Conservation (phyloP, 2,113 vertebrate species). For the Alexandromys fortis region DNA sequence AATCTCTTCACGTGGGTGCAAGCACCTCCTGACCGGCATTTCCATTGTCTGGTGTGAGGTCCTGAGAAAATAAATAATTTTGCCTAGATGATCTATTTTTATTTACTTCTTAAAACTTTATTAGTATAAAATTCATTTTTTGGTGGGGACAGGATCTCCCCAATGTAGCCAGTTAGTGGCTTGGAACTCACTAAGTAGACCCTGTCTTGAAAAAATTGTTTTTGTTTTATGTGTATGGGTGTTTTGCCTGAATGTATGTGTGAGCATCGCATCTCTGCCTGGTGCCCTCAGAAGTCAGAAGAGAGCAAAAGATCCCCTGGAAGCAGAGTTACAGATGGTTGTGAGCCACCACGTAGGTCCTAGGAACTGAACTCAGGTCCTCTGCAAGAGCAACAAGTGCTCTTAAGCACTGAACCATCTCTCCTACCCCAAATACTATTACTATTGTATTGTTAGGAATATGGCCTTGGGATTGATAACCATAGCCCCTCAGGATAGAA, state of each 20-base stretch:
- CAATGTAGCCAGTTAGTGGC: background rate
- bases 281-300: background rate
- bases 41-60: constrained; percentile 1
- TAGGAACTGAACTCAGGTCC: background rate
- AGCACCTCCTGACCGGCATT: constrained; percentile 15
- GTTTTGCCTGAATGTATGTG: background rate
- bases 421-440: background rate
- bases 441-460: background rate
- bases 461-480: background rate
- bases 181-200: background rate
- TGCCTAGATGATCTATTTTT: constrained; percentile 40
- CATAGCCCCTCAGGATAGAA: background rate
- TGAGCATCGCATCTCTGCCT: background rate
- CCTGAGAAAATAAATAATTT: constrained; percentile 48
- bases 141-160: background rate
- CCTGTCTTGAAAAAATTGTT: background rate
- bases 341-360: background rate
- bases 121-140: constrained; percentile 9
- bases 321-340: background rate
- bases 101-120: constrained; percentile 23
- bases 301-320: background rate
- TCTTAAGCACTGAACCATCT: background rate
- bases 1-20: constrained; percentile 32
- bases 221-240: background rate
- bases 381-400: background rate